A percentile compares a stretch with the other conserved stretches of the same genome.
Conservation (phyloP, 37 sponge, comb jelly and placozoan genomes). For the Cliona cf. orientalis region DNA sequence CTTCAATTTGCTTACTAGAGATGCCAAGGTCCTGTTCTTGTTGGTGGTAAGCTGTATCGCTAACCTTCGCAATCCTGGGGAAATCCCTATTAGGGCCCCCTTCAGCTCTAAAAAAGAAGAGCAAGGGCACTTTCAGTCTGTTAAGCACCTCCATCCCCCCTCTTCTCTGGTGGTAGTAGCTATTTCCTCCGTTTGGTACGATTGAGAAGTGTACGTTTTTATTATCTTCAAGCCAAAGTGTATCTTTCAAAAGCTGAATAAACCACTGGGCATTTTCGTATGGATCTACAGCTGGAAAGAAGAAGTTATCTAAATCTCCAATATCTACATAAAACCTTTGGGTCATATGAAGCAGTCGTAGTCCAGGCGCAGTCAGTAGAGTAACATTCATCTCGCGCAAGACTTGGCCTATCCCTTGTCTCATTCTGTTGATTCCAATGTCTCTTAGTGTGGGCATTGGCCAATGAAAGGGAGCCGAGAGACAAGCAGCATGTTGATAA, state of each 20-base stretch:
- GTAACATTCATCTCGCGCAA: not conserved
- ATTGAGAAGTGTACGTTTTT: slow-evolving; percentile 33
- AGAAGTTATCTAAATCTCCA: slow-evolving; percentile 49
- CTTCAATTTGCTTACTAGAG: too few relatives aligned
- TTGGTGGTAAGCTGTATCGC: too few relatives aligned
- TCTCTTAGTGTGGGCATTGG: slow-evolving; percentile 29
- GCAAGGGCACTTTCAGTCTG: slow-evolving; percentile 43
- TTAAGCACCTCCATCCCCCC: slow-evolving; percentile 1
- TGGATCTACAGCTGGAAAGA: slow-evolving; percentile 34
- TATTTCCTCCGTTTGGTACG: slow-evolving; percentile 38
- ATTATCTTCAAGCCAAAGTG: slow-evolving; percentile 14
- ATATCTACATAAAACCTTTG: slow-evolving; percentile 80
- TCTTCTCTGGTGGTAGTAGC: not conserved
- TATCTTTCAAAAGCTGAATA: slow-evolving; percentile 25
- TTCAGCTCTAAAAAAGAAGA: slow-evolving; percentile 40
- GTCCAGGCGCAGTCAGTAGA: not conserved
- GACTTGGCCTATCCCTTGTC: slow-evolving; percentile 1
- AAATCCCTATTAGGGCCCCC: slow-evolving; percentile 57
- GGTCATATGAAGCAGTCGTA: slow-evolving; percentile 2
- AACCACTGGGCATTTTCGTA: slow-evolving; percentile 30
- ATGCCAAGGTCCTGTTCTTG: too few relatives aligned
- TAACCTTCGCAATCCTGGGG: too few relatives aligned
- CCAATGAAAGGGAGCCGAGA: slow-evolving; percentile 72
- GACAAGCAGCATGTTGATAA: slow-evolving; percentile 62
- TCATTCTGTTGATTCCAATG: too few relatives aligned